Conservation (phyloP, 2,888 invertebrate genomes). For the Macaria notata region DNA sequence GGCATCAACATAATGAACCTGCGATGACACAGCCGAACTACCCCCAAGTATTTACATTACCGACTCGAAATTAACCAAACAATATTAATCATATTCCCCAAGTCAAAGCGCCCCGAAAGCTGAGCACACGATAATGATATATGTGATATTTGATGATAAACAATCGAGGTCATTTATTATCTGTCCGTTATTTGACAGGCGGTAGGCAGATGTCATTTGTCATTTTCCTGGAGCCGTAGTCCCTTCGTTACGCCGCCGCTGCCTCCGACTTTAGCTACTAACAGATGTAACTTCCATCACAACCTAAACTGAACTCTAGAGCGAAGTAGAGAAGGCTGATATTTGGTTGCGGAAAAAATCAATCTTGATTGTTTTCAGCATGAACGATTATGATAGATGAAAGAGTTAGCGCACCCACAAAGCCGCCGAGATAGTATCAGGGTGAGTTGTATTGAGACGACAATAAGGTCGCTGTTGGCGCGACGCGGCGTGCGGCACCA, state of each 20-base stretch:
- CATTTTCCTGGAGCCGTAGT: constrained; percentile 82
- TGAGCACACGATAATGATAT: constrained; percentile 81
- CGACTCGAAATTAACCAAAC: constrained; percentile 78
- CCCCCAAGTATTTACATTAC: constrained; percentile 74
- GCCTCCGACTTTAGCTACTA: constrained; percentile 77
- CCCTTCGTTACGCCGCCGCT: constrained; percentile 72
- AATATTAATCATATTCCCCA: constrained; percentile 76
- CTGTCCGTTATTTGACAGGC: constrained; percentile 86
- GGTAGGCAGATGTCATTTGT: constrained; percentile 87
- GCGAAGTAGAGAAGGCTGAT: constrained; percentile 37
- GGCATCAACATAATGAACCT: constrained; percentile 61
- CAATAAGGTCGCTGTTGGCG: constrained; percentile 52
- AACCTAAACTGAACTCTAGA: constrained; percentile 45
- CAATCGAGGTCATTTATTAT: constrained; percentile 86
- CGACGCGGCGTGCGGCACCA: constrained; percentile 28
- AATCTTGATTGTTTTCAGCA: constrained; percentile 83
- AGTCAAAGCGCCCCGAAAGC: constrained; percentile 67
- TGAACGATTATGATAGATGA: constrained; percentile 83
- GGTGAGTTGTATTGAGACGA: constrained; percentile 48
- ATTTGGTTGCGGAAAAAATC: constrained; percentile 55
- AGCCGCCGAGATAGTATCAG: constrained; percentile 50
- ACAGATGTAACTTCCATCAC: constrained; percentile 57
- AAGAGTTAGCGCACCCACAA: constrained; percentile 81
- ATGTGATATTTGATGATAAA: constrained; percentile 84
- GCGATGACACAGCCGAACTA: constrained; percentile 67